Evolutionary conservation across 2,113 vertebrate genomes (phyloP).

Genomic region (Rhinolophus ferrumequinum): DNA sequence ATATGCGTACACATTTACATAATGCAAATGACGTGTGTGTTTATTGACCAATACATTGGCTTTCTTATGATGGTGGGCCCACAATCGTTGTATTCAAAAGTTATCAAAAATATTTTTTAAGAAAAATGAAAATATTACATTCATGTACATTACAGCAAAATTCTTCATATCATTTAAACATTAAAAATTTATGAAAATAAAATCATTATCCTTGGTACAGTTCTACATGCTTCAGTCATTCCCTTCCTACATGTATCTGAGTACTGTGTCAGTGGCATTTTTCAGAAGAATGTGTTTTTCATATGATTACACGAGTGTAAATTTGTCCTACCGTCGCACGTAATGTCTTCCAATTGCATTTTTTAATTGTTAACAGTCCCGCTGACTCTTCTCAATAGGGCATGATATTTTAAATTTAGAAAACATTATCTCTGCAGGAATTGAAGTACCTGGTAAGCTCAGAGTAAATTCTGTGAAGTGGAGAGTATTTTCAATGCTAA

Average conservation of each 20-base stretch:
- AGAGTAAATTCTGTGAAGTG: background rate
- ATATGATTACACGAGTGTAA: background rate
- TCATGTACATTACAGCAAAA: background rate
- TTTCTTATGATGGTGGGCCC: background rate
- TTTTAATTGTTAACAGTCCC: background rate
- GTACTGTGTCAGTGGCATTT: background rate
- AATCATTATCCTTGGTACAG: too few relatives aligned
- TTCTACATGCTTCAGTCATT: rapidly evolving
- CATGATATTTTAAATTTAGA: background rate
- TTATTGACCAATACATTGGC: background rate
- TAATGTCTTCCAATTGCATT: background rate
- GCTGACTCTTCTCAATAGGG: background rate
- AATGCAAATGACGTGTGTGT: background rate
- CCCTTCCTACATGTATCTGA: rapidly evolving
- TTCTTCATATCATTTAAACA: background rate
- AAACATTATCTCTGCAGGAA: background rate
- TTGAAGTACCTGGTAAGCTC: background rate
- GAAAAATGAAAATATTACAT: background rate
- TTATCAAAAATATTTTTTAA: background rate
- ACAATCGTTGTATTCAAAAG: background rate
- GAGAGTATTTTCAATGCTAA: background rate
- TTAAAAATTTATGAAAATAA: background rate
- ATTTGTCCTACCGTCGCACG: background rate
- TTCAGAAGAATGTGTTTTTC: background rate
- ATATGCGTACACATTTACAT: background rate